phyloP scores from a whole-genome alignment of 2,888 invertebrate species.

The Thymelicus lineola region DNA sequence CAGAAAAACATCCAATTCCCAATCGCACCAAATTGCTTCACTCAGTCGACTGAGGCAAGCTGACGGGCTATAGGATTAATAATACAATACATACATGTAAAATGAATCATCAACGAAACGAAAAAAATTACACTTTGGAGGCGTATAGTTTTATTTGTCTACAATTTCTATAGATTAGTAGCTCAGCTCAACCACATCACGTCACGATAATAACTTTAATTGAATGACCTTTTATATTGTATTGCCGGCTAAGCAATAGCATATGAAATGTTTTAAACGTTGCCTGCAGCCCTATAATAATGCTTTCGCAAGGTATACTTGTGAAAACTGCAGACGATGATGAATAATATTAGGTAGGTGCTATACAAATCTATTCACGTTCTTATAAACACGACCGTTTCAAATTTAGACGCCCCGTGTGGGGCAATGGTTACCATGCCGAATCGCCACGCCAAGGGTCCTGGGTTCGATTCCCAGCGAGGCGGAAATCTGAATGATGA shows the following conservation, averaged over 20 bases:
- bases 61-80: no score
- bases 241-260: slow-evolving; percentile 13
- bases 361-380: neutral
- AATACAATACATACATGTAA: no score
- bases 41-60: no score
- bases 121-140: neutral
- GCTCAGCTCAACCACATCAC: slow-evolving; percentile 24
- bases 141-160: slow-evolving; percentile 8
- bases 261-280: slow-evolving; percentile 42
- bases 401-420: no score
- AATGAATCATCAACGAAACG: no score
- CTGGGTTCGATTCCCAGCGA: no score
- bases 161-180: slow-evolving; percentile 13
- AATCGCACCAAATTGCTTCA: no score
- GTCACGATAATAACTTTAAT: slow-evolving; percentile 44
- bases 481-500: no score
- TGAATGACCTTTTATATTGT: slow-evolving; percentile 44
- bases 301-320: slow-evolving; percentile 42
- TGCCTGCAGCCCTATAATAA: slow-evolving; percentile 42
- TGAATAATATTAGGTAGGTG: neutral
- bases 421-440: no score
- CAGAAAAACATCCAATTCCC: no score
- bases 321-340: neutral
- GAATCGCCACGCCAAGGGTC: no score
- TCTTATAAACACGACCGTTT: no score